Percentiles rank a stretch among this genome's conserved stretches.
These are phyloP conservation scores for Glaucidium brasilianum DNA, from an alignment of 2,113 vertebrate genomes.

Conservation along the genomic window DNA sequence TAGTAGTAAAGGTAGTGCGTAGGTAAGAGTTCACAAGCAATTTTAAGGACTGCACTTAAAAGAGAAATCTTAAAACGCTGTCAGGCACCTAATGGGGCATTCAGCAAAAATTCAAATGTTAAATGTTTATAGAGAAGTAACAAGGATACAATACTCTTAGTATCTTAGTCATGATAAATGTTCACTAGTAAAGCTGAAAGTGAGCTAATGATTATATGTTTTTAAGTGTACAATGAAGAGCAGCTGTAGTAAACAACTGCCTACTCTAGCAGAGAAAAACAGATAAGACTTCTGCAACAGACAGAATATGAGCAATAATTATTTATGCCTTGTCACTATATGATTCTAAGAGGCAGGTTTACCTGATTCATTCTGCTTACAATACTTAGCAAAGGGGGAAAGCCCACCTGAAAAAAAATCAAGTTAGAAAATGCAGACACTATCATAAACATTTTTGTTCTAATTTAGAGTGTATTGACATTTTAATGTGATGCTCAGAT, in stretches of 20 bases:
- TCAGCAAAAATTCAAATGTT: neutral
- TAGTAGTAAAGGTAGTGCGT: neutral
- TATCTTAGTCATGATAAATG: neutral
- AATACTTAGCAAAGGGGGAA: conserved; percentile 94
- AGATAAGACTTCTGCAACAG: neutral
- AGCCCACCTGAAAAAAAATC: conserved; percentile 83
- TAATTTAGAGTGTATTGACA: neutral
- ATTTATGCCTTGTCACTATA: neutral
- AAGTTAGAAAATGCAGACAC: neutral
- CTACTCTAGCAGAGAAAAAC: neutral
- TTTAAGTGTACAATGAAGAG: neutral
- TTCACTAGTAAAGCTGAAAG: neutral
- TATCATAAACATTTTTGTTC: neutral
- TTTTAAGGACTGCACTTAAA: neutral
- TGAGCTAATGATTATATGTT: accelerated
- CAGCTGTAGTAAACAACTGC: neutral
- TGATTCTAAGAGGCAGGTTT: neutral
- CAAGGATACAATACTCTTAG: neutral
- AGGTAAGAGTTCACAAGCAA: neutral
- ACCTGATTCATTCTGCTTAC: conserved; percentile 96
- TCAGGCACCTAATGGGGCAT: neutral
- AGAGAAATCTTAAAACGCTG: neutral
- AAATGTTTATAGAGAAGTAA: neutral
- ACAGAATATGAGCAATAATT: neutral
- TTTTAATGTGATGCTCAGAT: neutral